Evolutionary conservation across 2,888 invertebrate species (phyloP).

Genomic region (Cryptocephalus moraei): DNA sequence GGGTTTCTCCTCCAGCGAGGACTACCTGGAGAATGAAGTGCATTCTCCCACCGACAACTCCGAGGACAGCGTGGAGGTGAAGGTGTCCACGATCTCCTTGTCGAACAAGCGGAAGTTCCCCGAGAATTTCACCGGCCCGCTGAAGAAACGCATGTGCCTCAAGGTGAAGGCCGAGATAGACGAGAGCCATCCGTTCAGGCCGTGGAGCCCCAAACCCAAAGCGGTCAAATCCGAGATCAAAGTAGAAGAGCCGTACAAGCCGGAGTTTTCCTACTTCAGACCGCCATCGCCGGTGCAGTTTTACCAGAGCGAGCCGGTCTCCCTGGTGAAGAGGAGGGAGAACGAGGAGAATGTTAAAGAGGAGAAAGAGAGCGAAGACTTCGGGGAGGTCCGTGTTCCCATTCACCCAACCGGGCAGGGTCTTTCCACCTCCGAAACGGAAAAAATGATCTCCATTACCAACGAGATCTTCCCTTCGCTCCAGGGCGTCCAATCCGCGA

Average conservation of each 20-base stretch:
- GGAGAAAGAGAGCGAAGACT: slow-evolving; percentile 11
- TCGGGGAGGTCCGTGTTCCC: slow-evolving; percentile 24
- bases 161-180: slow-evolving; percentile 30
- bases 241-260: slow-evolving; percentile 7
- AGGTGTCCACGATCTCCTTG: slow-evolving; percentile 48
- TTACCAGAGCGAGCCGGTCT: slow-evolving; percentile 23
- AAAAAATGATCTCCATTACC: slow-evolving; percentile 25
- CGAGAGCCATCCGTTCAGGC: slow-evolving; percentile 48
- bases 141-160: slow-evolving; percentile 61
- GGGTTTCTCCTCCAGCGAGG: slow-evolving; percentile 64
- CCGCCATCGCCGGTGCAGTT: slow-evolving; percentile 27
- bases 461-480: slow-evolving; percentile 29
- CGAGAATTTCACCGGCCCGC: slow-evolving; percentile 43
- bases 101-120: slow-evolving; percentile 52
- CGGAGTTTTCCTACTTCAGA: slow-evolving; percentile 23
- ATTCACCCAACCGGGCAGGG: slow-evolving; percentile 25
- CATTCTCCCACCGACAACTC: slow-evolving; percentile 50
- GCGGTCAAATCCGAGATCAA: slow-evolving; percentile 2
- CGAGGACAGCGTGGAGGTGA: slow-evolving; percentile 56
- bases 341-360: slow-evolving; percentile 7
- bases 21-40: slow-evolving; percentile 39
- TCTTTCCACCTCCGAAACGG: slow-evolving; percentile 25
- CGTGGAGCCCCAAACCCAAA: slow-evolving; percentile 46
- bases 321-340: slow-evolving; percentile 24
- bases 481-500: slow-evolving; percentile 2